These are phyloP conservation scores for Rousettus madagascariensis DNA, from an alignment of 2,797 vertebrate genomes.

Conservation along the genomic window DNA sequence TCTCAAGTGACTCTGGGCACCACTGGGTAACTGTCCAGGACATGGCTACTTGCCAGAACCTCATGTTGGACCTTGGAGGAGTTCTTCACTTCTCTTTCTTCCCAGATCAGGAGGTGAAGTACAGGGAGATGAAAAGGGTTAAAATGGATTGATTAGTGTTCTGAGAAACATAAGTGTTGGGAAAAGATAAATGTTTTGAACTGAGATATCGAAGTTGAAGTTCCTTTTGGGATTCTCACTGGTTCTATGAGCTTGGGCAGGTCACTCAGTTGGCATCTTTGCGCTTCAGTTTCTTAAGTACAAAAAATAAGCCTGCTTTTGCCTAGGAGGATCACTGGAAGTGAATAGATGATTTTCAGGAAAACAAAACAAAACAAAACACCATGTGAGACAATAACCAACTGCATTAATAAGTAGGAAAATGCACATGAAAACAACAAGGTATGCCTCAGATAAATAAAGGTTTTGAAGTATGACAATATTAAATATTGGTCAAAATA, in stretches of 20 bases:
- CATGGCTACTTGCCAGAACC: not conserved
- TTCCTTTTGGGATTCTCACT: not conserved
- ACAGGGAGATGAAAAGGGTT: not conserved
- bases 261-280: not conserved
- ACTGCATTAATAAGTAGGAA: not conserved
- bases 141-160: not conserved
- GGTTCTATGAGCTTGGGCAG: not conserved
- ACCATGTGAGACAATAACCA: not conserved
- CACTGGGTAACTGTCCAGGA: not conserved
- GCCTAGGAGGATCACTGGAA: not conserved
- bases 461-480: not conserved
- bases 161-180: not conserved
- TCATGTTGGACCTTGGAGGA: not conserved
- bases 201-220: not conserved
- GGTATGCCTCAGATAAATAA: not conserved
- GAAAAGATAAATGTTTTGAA: not conserved
- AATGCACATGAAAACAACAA: not conserved
- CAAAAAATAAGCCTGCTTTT: not conserved
- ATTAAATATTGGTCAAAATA: slow-evolving; percentile 1
- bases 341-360: not conserved
- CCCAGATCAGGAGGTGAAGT: not conserved
- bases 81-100: not conserved
- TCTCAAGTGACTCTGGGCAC: not conserved
- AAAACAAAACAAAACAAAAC: not conserved
- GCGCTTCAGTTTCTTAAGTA: not conserved